Evolutionary conservation across 2,888 invertebrate genomes (phyloP), one percentile per base, ranked within the genome.

Genomic region (Yponomeuta malinellus): DNA sequence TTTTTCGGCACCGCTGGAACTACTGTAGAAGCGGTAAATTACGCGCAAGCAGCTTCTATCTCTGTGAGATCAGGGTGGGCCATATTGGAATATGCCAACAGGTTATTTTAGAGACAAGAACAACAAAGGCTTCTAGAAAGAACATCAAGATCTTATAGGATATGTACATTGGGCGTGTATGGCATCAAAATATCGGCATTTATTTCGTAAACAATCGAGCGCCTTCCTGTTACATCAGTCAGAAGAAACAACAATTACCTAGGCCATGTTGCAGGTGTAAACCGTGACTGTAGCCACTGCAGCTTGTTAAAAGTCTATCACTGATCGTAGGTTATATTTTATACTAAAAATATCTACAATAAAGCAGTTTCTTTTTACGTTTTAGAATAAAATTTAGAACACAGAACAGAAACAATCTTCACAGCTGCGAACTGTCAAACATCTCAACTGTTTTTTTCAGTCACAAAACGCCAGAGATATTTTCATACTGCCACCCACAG

Each of bases 371-470:
- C 37, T 66, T 33, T 68, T 68, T 48, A 43, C 23, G 48, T 23
- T 59, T 68, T 23, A 29, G 48, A 48, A 48, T 59, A 52, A 52
- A 52, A 59, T 59, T 48, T 68, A 33, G 33, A 33, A 23, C 23
- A 82, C 81, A 84, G 82, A 85, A 82, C 81, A 84, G 82, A 85
- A 84, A 85, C 84, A 84, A 79, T 80, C 79, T 78, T 81, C 83
- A 83, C 90, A 90, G 90, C 90, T 90, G 89, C 90, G 83, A 89
- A 78, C 84, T 86, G 90, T 90, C 89, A 90, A 87, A 83, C 48
- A 68, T 52, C 15, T 52, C 52, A n/a, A 5, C 43, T 43, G 48
- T 48, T 48, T 23, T 23, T 48, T 68, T 48, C 48, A 23, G 3
- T 33, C 8, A 15, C 48, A 10, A 23, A 29, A 10, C 10, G 65